phyloP scores from a whole-genome alignment of 2,113 vertebrate genomes.

The Caloenas nicobarica region DNA sequence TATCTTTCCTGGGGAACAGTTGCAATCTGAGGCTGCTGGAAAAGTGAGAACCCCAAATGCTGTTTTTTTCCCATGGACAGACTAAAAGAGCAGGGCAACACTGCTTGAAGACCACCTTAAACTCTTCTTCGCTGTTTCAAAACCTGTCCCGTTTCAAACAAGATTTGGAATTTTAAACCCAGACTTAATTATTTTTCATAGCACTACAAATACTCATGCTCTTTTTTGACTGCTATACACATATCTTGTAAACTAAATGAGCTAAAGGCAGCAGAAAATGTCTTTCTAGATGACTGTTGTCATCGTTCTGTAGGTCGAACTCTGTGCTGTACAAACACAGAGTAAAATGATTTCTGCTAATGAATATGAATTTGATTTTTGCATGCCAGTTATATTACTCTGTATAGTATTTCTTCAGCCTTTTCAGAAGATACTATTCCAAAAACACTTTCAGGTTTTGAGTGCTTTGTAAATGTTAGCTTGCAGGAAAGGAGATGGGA shows the following conservation, averaged over 20 bases:
- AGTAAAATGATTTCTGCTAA: not conserved
- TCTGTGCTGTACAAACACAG: not conserved
- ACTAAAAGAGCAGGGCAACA: rapidly evolving
- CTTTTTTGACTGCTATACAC: not conserved
- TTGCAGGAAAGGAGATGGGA: not conserved
- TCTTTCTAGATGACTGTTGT: not conserved
- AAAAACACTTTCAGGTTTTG: not conserved
- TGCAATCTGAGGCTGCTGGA: not conserved
- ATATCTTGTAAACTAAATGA: not conserved
- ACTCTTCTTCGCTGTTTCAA: not conserved
- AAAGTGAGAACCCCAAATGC: not conserved
- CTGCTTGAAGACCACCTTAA: not conserved
- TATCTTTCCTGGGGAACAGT: not conserved
- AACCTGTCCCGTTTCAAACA: not conserved
- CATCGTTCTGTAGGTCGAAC: not conserved
- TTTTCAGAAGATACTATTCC: not conserved
- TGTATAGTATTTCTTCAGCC: not conserved
- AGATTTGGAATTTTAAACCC: not conserved
- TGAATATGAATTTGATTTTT: not conserved
- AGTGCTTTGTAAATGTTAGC: not conserved
- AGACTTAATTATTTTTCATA: not conserved
- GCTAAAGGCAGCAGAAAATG: not conserved
- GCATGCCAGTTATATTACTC: not conserved
- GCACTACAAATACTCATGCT: not conserved
- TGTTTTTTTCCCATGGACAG: rapidly evolving